Conservation (phyloP, 2,797 vertebrate species). For the Bradypodion ventrale region DNA sequence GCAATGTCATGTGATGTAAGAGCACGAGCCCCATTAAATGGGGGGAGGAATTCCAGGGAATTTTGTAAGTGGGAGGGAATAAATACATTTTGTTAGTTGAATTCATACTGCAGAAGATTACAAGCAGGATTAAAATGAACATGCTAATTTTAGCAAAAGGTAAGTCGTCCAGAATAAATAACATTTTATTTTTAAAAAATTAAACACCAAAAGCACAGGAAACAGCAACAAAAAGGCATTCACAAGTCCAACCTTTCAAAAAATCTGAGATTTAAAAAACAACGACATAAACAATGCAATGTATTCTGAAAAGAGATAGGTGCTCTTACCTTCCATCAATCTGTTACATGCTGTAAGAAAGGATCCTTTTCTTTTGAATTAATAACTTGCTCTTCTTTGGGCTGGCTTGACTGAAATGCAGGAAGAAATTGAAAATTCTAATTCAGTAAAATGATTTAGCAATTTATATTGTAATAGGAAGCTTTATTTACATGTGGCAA, state of each 20-base stretch:
- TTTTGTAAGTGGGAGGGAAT: constrained; percentile 57
- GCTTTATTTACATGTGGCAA: not conserved
- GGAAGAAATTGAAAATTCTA: constrained; percentile 2
- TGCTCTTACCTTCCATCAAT: not conserved
- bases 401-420: not conserved
- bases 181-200: constrained; percentile 48
- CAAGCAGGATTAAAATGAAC: constrained; percentile 50
- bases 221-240: constrained; percentile 47
- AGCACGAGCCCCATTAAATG: constrained; percentile 68
- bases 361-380: not conserved
- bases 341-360: not conserved
- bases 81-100: constrained; percentile 49
- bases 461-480: constrained; percentile 2
- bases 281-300: not conserved
- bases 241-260: constrained; percentile 20
- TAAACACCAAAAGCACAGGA: constrained; percentile 56
- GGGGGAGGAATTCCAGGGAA: constrained; percentile 60
- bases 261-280: not conserved
- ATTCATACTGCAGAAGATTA: constrained; percentile 66
- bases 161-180: constrained; percentile 60
- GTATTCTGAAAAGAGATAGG: not conserved
- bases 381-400: not conserved
- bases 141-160: constrained; percentile 56
- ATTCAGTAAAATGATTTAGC: not conserved
- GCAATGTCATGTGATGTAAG: constrained; percentile 80